Base-by-base conservation (phyloP, 2,113 vertebrate species). In the Chlorocebus sabaeus region DNA sequence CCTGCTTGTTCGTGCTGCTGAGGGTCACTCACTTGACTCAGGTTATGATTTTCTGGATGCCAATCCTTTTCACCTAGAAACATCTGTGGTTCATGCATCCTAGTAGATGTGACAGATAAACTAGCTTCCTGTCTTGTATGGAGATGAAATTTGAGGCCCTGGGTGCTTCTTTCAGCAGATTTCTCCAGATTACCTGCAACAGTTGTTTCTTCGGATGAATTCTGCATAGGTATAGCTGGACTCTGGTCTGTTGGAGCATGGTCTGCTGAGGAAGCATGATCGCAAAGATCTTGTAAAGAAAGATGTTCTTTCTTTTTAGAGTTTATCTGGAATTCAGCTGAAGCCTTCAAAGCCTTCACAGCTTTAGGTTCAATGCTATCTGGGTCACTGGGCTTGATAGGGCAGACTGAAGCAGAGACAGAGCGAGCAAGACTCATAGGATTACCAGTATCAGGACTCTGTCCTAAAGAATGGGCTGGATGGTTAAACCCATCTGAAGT, bases 401-500 rank as follows among this genome's bases (percentile, higher is more conserved):
- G 98, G 98, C 98, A 97, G 98, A 97, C 75, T 91, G 98, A 97
- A 98, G 99, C 98, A 98, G 98, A 98, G 98, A 97, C 98, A 81
- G 99, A 99, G 97, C 72, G 98, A 98, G 99, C 99, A 97, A 98
- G 98, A 98, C 98, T 98, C 89, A 94, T 98, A 90, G 98, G 97
- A 92, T 98, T 98, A 96, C 97, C 98, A 96, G 97, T 97, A 98
- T 98, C 98, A 97, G 97, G 98, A 98, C 98, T 98, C 78, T 97
- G 97, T 98, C 99, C 98, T 96, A 99, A 97, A 98, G 98, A 98
- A 97, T 97, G 97, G 98, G 98, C 98, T 96, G 98, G 99, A 98
- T 98, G 98, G 98, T 98, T 97, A 98, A 98, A 98, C 97, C 99
- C 99, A 98, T 98, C 98, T 98, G 99, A 99, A 98, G 99, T 98